Evolutionary conservation across 1,140 invertebrate genomes (phyloP).

Genomic region (Palaemon carinicauda): DNA sequence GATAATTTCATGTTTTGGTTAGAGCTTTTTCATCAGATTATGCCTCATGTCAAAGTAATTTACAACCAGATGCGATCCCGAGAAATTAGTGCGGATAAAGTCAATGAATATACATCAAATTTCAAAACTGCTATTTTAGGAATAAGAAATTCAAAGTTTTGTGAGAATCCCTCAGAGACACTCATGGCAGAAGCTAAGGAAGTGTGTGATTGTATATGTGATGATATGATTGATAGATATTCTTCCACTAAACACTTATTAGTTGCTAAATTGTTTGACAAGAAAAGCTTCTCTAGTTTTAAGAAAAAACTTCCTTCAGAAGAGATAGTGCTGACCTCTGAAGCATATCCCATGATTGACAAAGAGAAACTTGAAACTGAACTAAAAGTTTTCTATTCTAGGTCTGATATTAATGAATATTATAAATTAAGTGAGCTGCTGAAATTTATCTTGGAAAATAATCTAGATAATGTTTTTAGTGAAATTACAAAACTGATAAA

Average conservation of each 20-base stretch:
- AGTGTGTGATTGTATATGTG: slow-evolving; percentile 56
- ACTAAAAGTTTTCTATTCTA: slow-evolving; percentile 44
- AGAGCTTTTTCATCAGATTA: slow-evolving; percentile 57
- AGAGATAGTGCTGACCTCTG: slow-evolving; percentile 19
- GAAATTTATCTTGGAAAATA: slow-evolving; percentile 26
- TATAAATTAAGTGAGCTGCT: slow-evolving; percentile 19
- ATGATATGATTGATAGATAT: slow-evolving; percentile 52
- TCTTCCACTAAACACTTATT: slow-evolving; percentile 52
- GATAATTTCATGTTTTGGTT: slow-evolving; percentile 59
- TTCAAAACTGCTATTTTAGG: slow-evolving; percentile 56
- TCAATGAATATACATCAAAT: slow-evolving; percentile 43
- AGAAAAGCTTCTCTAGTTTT: slow-evolving; percentile 31
- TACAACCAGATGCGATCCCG: slow-evolving; percentile 55
- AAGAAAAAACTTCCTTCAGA: slow-evolving; percentile 24
- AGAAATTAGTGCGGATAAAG: slow-evolving; percentile 46
- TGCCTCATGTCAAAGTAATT: slow-evolving; percentile 58
- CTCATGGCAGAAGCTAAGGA: slow-evolving; percentile 54
- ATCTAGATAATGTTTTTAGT: slow-evolving; percentile 42
- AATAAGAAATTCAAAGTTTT: slow-evolving; percentile 45
- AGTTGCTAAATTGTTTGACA: slow-evolving; percentile 58
- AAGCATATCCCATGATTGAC: slow-evolving; percentile 48
- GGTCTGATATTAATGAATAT: slow-evolving; percentile 39
- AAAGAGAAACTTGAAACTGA: slow-evolving; percentile 52
- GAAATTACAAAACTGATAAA: slow-evolving; percentile 45
- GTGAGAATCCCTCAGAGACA: slow-evolving; percentile 44